phyloP scores from a whole-genome alignment of 2,888 invertebrate species.

The Pristionchus entomophagus region DNA sequence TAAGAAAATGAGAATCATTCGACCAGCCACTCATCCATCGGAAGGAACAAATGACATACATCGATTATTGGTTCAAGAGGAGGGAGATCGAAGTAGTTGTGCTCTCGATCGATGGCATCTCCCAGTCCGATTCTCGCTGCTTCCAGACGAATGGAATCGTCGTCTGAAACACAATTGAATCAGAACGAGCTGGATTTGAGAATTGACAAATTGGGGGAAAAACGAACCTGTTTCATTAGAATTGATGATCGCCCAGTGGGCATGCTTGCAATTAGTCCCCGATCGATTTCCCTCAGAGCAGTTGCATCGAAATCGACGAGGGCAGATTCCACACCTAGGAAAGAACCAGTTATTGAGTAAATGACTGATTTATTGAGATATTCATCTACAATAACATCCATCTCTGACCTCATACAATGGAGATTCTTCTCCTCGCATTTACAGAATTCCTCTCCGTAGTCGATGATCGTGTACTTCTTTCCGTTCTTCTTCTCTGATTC shows the following conservation, averaged over 20 bases:
- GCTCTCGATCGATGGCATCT: background rate
- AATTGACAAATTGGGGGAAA: background rate
- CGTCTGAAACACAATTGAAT: background rate
- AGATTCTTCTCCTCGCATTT: too few relatives aligned
- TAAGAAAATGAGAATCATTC: background rate
- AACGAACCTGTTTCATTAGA: background rate
- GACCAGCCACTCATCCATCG: background rate
- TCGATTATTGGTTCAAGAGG: background rate
- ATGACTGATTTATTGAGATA: too few relatives aligned
- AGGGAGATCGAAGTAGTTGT: background rate
- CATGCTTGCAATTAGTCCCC: background rate
- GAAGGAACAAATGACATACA: background rate
- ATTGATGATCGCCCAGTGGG: background rate
- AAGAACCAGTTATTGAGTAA: too few relatives aligned
- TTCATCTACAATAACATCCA: too few relatives aligned
- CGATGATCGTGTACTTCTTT: too few relatives aligned
- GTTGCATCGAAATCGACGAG: too few relatives aligned
- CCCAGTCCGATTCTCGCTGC: background rate
- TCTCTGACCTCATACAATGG: too few relatives aligned
- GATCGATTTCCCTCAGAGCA: too few relatives aligned
- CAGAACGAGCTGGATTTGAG: background rate
- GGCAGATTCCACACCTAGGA: too few relatives aligned
- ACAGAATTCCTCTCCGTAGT: too few relatives aligned
- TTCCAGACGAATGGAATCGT: background rate
- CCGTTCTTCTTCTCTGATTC: too few relatives aligned